Conservation (phyloP, 2,113 vertebrate genomes). For the Oriolus oriolus region DNA sequence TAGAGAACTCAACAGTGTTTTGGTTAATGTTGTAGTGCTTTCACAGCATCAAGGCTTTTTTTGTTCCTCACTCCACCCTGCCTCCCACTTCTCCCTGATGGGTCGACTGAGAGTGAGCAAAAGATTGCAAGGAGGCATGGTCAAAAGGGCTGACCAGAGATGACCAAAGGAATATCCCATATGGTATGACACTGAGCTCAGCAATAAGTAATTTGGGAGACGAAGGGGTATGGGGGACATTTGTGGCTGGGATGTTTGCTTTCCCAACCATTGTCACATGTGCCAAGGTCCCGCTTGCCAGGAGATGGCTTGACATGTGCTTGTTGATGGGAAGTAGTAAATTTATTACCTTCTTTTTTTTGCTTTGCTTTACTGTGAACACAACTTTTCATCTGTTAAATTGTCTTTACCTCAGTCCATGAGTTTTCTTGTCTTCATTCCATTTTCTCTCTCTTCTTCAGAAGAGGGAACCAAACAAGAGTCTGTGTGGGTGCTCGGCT, state of each 20-base stretch:
- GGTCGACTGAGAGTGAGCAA: background rate
- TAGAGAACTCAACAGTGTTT: background rate
- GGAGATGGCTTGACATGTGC: background rate
- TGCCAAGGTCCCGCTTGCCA: background rate
- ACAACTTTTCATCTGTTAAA: background rate
- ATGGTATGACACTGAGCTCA: background rate
- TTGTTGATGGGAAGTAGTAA: background rate
- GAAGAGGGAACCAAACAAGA: background rate
- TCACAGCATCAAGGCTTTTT: background rate
- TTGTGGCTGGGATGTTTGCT: background rate
- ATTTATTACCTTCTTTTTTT: background rate
- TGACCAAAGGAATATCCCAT: background rate
- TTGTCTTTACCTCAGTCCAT: background rate
- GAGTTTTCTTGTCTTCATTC: background rate
- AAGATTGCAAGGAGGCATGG: background rate
- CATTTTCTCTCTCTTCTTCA: background rate
- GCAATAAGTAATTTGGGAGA: background rate
- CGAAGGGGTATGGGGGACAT: background rate
- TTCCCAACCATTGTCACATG: background rate
- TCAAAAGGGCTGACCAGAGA: background rate
- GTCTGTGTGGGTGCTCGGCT: background rate
- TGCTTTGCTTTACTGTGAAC: background rate
- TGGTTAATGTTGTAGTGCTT: background rate
- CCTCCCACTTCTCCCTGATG: accelerated
- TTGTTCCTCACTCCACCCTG: background rate